Conservation (phyloP, 2,888 invertebrate species). For the Dicyrtomina minuta region DNA sequence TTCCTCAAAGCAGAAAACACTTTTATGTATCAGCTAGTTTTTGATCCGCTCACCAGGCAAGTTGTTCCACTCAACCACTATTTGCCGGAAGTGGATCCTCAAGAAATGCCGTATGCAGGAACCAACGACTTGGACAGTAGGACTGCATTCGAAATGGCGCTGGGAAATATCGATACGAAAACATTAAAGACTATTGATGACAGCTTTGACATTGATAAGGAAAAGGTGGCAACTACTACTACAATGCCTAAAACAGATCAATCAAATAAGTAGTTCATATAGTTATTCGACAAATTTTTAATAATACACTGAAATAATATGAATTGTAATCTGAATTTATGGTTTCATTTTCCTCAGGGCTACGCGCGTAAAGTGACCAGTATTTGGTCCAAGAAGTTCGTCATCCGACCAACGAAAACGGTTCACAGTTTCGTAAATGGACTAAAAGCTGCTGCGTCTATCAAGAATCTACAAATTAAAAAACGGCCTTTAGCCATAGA, state of each 20-base stretch:
- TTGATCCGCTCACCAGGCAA: slow-evolving; percentile 73
- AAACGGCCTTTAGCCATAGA: no score
- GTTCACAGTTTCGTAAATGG: slow-evolving; percentile 25
- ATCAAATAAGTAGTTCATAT: no score
- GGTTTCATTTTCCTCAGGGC: slow-evolving; percentile 42
- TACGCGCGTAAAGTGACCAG: slow-evolving; percentile 37
- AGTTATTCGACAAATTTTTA: no score
- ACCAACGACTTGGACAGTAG: slow-evolving; percentile 56
- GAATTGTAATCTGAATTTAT: no score
- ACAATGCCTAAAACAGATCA: no score
- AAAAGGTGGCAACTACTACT: no score
- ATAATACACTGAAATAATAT: no score
- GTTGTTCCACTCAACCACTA: slow-evolving; percentile 74
- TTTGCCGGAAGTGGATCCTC: slow-evolving; percentile 63
- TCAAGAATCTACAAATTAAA: background rate
- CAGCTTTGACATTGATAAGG: slow-evolving; percentile 56
- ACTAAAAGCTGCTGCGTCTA: background rate
- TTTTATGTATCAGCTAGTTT: slow-evolving; percentile 91
- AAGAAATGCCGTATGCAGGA: slow-evolving; percentile 67
- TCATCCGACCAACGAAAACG: background rate
- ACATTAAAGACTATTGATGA: slow-evolving; percentile 67
- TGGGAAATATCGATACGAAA: slow-evolving; percentile 85
- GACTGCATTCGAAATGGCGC: slow-evolving; percentile 75
- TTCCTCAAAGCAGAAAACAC: slow-evolving; percentile 89
- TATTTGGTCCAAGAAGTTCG: slow-evolving; percentile 45